phyloP scores from a whole-genome alignment of 2,888 invertebrate genomes.

The Lasiommata megera region DNA sequence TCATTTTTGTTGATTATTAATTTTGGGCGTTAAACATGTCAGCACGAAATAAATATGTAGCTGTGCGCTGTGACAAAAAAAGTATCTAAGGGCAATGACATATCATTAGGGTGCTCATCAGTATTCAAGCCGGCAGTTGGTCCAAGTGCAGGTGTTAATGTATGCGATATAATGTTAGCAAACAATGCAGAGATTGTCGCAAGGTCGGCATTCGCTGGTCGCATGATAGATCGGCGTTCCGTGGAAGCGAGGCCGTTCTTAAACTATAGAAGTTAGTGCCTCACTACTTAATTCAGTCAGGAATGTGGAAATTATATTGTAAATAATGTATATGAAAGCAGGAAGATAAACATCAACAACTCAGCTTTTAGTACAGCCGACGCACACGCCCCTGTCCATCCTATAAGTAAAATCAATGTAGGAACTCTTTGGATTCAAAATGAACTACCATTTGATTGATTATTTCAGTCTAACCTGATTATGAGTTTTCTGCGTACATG shows the following conservation, averaged over 20 bases:
- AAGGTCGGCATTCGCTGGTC: conserved; percentile 27
- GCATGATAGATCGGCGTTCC: conserved; percentile 26
- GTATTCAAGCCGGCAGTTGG: conserved; percentile 22
- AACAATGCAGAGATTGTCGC: conserved; percentile 33
- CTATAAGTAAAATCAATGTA: too few relatives aligned
- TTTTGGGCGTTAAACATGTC: too few relatives aligned
- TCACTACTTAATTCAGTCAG: conserved; percentile 13
- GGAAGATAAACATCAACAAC: not conserved
- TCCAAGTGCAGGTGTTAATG: conserved; percentile 24
- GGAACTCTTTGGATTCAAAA: too few relatives aligned
- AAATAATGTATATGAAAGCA: conserved; percentile 4
- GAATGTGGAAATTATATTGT: conserved; percentile 19
- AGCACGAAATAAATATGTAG: not conserved
- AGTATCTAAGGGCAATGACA: conserved; percentile 24
- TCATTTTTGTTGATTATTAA: too few relatives aligned
- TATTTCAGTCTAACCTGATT: too few relatives aligned
- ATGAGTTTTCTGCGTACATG: too few relatives aligned
- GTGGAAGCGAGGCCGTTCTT: conserved; percentile 26
- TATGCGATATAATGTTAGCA: conserved; percentile 26
- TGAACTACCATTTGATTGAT: too few relatives aligned
- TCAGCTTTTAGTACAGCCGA: too few relatives aligned
- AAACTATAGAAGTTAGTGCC: conserved; percentile 18
- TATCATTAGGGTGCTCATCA: not conserved
- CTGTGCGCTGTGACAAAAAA: not conserved
- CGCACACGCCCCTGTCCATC: too few relatives aligned